Evolutionary conservation across 1,140 invertebrate genomes (phyloP).

Genomic region (Heliconius himera): DNA sequence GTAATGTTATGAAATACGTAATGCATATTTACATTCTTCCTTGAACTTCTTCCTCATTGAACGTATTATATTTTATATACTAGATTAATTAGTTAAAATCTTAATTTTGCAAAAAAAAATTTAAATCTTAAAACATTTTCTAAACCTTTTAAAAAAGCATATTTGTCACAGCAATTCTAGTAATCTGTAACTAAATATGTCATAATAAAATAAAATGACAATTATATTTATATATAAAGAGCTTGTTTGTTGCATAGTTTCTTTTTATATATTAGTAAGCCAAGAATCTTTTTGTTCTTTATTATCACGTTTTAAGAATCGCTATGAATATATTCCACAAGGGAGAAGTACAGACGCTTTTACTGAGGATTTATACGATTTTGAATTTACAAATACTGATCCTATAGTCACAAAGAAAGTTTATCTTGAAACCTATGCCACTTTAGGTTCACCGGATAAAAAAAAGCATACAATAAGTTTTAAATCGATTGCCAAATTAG

Average conservation of each 20-base stretch:
- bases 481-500: not conserved
- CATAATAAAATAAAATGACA: not conserved
- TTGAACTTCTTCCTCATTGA: no score
- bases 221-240: not conserved
- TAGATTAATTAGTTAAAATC: no score
- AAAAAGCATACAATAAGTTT: not conserved
- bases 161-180: no score
- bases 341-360: constrained; percentile 13
- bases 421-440: not conserved
- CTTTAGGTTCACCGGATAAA: not conserved
- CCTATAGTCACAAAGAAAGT: not conserved
- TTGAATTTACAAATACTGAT: constrained; percentile 31
- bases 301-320: constrained; percentile 43
- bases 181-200: not conserved
- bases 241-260: not conserved
- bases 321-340: constrained; percentile 46
- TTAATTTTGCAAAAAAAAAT: no score
- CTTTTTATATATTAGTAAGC: not conserved
- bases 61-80: no score
- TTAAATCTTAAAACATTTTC: no score
- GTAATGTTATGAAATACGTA: no score
- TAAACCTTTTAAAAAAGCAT: no score
- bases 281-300: constrained; percentile 33
- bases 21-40: no score
- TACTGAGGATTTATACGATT: constrained; percentile 42